Conservation (phyloP, 1,140 invertebrate species). For the Oreohelix idahoensis region DNA sequence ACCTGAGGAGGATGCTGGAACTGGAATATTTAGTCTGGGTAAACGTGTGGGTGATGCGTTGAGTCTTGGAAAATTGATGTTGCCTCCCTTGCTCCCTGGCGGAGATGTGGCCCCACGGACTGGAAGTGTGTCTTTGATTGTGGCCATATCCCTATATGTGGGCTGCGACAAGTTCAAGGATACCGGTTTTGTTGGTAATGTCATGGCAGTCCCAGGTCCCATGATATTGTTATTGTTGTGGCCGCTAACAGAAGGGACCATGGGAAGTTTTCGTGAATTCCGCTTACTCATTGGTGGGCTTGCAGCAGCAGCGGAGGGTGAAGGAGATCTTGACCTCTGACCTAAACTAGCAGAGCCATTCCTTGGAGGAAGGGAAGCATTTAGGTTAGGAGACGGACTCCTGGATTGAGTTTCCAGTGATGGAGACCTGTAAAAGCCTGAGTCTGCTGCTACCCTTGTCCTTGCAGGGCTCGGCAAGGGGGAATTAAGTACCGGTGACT, state of each 20-base stretch:
- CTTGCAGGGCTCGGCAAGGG: conserved; percentile 59
- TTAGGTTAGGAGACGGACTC: conserved; percentile 85
- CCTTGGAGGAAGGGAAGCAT: conserved; percentile 70
- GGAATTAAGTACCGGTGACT: conserved; percentile 60
- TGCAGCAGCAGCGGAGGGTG: conserved; percentile 76
- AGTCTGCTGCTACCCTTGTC: conserved; percentile 43
- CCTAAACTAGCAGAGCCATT: conserved; percentile 74
- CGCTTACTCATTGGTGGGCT: conserved; percentile 81
- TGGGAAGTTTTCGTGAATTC: not conserved
- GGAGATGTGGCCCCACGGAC: not conserved
- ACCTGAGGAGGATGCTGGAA: not conserved
- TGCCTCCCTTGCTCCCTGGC: not conserved
- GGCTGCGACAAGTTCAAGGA: conserved; percentile 67
- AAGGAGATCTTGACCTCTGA: conserved; percentile 74
- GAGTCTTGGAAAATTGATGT: conserved; percentile 37
- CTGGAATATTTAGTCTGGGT: conserved; percentile 57
- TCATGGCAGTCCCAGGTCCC: not conserved
- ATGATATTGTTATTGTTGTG: not conserved
- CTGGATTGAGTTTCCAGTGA: conserved; percentile 79
- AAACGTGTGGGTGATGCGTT: conserved; percentile 60
- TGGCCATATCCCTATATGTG: conserved; percentile 62
- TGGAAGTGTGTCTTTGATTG: conserved; percentile 52
- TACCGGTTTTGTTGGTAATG: conserved; percentile 61
- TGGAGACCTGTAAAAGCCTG: conserved; percentile 64
- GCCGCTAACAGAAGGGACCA: not conserved